phyloP scores from a whole-genome alignment of 2,113 vertebrate genomes.

The Carassius gibelio region DNA sequence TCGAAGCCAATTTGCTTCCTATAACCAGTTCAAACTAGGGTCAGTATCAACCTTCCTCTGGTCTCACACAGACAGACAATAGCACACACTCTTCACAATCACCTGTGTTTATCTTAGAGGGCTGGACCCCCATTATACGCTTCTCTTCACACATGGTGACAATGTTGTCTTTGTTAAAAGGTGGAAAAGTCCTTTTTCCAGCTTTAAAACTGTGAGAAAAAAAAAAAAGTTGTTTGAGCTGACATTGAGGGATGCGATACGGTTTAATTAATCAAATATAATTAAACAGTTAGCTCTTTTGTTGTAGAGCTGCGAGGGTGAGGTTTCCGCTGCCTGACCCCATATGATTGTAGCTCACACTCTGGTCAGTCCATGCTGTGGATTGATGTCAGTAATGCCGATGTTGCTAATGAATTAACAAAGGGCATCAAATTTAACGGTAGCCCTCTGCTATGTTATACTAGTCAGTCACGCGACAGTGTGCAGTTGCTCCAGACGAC shows the following conservation, averaged over 20 bases:
- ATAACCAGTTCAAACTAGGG: constrained; percentile 73
- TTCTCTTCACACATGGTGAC: constrained; percentile 55
- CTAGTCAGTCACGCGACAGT: constrained; percentile 51
- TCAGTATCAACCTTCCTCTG: constrained; percentile 59
- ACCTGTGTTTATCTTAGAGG: constrained; percentile 59
- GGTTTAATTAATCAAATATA: constrained; percentile 32
- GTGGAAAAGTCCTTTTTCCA: constrained; percentile 37
- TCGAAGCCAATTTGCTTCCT: constrained; percentile 51
- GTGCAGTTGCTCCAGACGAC: background rate
- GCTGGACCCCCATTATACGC: constrained; percentile 43
- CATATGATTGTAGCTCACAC: constrained; percentile 61
- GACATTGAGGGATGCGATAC: constrained; percentile 26
- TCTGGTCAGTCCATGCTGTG: constrained; percentile 42
- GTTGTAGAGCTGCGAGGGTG: background rate
- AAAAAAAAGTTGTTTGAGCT: constrained; percentile 45
- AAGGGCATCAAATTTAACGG: constrained; percentile 73
- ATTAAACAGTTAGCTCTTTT: constrained; percentile 10
- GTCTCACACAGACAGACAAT: constrained; percentile 59
- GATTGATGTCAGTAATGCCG: constrained; percentile 54
- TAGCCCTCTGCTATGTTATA: constrained; percentile 69
- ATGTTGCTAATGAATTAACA: constrained; percentile 69
- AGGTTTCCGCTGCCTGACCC: constrained; percentile 64
- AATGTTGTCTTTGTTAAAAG: constrained; percentile 57
- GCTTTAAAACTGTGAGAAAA: constrained; percentile 5
- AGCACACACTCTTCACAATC: constrained; percentile 47